Conservation (phyloP, 2,888 invertebrate species). For the Neoitamus cyanurus region DNA sequence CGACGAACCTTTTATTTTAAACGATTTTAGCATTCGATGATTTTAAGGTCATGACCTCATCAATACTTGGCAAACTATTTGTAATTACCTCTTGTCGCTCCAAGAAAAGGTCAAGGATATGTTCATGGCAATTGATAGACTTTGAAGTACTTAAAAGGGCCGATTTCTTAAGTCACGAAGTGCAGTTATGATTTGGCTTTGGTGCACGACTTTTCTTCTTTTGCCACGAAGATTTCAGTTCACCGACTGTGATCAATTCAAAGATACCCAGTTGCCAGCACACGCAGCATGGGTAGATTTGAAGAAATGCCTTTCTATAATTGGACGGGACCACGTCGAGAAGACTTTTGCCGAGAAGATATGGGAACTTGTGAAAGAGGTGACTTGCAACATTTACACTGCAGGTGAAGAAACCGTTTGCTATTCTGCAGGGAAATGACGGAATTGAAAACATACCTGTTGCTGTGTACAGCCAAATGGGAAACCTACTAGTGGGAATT, state of each 20-base stretch:
- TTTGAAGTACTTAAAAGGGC: not conserved
- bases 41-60: not conserved
- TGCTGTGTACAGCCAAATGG: constrained; percentile 56
- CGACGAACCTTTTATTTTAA: no score
- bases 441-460: constrained; percentile 57
- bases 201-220: not conserved
- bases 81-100: not conserved
- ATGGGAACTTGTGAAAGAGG: constrained; percentile 58
- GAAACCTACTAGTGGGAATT: constrained; percentile 62
- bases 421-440: constrained; percentile 52
- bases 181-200: not conserved
- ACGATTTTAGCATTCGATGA: no score
- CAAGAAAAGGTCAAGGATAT: not conserved
- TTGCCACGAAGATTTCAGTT: not conserved
- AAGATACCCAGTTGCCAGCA: constrained; percentile 52
- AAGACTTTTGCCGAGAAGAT: constrained; percentile 56
- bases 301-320: constrained; percentile 54
- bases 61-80: not conserved
- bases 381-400: constrained; percentile 40
- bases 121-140: not conserved
- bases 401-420: constrained; percentile 49
- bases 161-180: not conserved
- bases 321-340: constrained; percentile 54
- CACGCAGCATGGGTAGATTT: constrained; percentile 56
- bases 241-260: constrained; percentile 54